Conservation (phyloP, 1,140 invertebrate species). For the Bombus waltoni region DNA sequence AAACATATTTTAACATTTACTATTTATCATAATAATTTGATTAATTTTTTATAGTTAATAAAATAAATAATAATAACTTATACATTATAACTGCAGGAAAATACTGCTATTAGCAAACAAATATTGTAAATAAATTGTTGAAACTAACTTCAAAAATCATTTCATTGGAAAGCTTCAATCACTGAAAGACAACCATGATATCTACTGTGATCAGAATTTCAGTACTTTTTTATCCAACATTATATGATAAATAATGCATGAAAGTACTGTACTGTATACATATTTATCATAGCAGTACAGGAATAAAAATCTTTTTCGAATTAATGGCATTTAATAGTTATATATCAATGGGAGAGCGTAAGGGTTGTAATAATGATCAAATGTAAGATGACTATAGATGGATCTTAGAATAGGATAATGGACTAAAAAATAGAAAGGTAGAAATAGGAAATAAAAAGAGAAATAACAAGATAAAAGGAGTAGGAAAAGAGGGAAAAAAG, state of each 20-base stretch:
- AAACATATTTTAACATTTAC: background rate
- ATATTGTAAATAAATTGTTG: background rate
- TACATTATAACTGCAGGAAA: background rate
- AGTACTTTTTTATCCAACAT: constrained; percentile 39
- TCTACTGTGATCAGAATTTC: constrained; percentile 35
- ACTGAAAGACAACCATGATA: constrained; percentile 40
- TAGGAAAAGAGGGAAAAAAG: background rate
- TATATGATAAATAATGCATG: constrained; percentile 33
- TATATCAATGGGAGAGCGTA: constrained; percentile 21
- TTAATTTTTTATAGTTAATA: background rate
- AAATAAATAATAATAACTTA: constrained; percentile 13
- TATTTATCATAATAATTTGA: background rate
- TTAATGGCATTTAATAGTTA: constrained; percentile 46
- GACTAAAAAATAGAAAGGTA: constrained; percentile 34
- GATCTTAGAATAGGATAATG: constrained; percentile 30
- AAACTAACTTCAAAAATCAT: background rate
- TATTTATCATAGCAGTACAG: constrained; percentile 46
- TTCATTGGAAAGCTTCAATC: background rate
- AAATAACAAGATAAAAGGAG: constrained; percentile 28
- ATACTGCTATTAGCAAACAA: background rate
- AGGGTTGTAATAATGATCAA: constrained; percentile 31
- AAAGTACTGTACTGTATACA: constrained; percentile 39
- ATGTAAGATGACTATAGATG: constrained; percentile 48
- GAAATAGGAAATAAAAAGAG: constrained; percentile 5
- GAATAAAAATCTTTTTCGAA: constrained; percentile 36